Evolutionary conservation across 2,888 invertebrate species (phyloP).

Genomic region (Desoria tigrina): DNA sequence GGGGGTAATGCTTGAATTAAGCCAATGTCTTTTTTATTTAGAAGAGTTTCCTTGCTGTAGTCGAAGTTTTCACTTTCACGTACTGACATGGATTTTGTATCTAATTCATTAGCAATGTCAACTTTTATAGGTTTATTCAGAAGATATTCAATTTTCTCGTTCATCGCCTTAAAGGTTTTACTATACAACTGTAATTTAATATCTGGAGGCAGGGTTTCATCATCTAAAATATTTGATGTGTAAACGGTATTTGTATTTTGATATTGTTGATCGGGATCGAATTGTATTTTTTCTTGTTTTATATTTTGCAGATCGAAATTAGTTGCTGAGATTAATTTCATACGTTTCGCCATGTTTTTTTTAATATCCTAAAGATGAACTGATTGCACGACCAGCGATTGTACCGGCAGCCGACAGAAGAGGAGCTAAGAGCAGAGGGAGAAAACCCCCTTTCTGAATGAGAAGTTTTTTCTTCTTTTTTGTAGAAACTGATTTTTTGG

Average conservation of each 20-base stretch:
- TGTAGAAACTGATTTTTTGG: conserved; percentile 9
- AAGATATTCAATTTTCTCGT: conserved; percentile 10
- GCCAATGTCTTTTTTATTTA: no score
- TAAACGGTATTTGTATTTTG: neutral
- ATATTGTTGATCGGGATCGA: neutral
- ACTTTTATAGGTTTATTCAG: no score
- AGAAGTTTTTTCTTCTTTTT: conserved; percentile 19
- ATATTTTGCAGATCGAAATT: neutral
- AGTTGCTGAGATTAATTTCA: conserved; percentile 31
- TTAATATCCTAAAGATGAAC: neutral
- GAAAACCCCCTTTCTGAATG: conserved; percentile 10
- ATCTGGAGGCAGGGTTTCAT: conserved; percentile 31
- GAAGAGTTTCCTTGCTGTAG: neutral
- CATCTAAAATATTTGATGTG: neutral
- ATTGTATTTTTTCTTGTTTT: neutral
- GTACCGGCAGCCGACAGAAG: conserved; percentile 25
- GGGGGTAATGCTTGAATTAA: conserved; percentile 20
- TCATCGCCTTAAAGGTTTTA: conserved; percentile 11
- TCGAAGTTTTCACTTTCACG: neutral
- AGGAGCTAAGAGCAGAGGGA: conserved; percentile 24
- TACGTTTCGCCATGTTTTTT: conserved; percentile 31
- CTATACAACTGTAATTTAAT: conserved; percentile 34
- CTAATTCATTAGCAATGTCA: neutral
- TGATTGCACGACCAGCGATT: conserved; percentile 23
- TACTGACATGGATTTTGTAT: neutral